Percentiles rank a stretch among this genome's conserved stretches.
phyloP scores from a whole-genome alignment of 2,888 invertebrate species.

The Panopea generosa region DNA sequence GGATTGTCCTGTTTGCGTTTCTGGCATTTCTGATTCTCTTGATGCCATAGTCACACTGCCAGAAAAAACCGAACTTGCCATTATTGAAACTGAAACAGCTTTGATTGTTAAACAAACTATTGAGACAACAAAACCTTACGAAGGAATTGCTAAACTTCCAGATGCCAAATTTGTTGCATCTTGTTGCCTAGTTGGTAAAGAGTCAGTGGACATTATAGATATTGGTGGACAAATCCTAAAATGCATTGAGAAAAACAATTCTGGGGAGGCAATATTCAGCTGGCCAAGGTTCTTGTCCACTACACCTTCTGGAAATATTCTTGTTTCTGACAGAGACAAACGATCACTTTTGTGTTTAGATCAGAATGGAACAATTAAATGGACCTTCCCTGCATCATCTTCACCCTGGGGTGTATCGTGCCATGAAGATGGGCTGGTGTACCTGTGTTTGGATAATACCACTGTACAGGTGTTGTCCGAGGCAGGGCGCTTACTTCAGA shows the following conservation, averaged over 20 bases:
- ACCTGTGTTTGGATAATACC: conserved; percentile 65
- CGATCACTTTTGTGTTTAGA: conserved; percentile 59
- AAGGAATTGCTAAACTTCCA: conserved; percentile 62
- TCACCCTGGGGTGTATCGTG: conserved; percentile 69
- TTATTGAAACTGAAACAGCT: conserved; percentile 47
- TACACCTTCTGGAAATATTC: conserved; percentile 55
- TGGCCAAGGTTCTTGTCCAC: conserved; percentile 66
- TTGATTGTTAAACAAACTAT: conserved; percentile 54
- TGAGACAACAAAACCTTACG: conserved; percentile 64
- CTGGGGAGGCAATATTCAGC: conserved; percentile 53
- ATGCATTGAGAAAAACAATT: conserved; percentile 52
- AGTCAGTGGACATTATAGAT: conserved; percentile 65
- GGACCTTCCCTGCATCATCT: conserved; percentile 60
- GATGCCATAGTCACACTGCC: conserved; percentile 67
- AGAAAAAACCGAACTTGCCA: conserved; percentile 60
- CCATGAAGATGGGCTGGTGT: conserved; percentile 58
- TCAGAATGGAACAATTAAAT: conserved; percentile 55
- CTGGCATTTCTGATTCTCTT: conserved; percentile 34
- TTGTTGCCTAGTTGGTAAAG: conserved; percentile 61
- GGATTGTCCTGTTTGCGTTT: conserved; percentile 63
- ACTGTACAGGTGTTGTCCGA: conserved; percentile 62
- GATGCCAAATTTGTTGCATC: conserved; percentile 62
- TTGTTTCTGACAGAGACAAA: conserved; percentile 67
- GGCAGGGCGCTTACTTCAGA: conserved; percentile 55
- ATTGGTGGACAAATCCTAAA: conserved; percentile 55